These are phyloP conservation scores for Takifugu ocellatus DNA, from an alignment of 2,797 vertebrate genomes.

Conservation along the genomic window DNA sequence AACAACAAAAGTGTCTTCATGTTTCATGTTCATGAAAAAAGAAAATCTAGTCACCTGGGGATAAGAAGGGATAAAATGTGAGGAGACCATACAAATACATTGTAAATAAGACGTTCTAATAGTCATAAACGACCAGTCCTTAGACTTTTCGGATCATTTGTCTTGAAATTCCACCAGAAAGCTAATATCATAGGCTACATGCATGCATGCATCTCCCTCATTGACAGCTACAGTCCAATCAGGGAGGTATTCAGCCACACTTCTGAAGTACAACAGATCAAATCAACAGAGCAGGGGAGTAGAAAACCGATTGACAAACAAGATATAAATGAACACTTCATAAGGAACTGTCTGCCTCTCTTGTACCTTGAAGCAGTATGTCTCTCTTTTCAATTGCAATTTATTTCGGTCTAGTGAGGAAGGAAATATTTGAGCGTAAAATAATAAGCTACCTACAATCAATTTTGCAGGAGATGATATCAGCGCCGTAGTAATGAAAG, in stretches of 20 bases:
- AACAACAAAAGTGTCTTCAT: no score
- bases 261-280: slow-evolving; percentile 52
- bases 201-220: slow-evolving; percentile 12
- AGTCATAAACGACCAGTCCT: no score
- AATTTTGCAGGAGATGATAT: slow-evolving; percentile 57
- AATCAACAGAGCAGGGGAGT: slow-evolving; percentile 40
- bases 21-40: no score
- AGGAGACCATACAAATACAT: no score
- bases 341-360: slow-evolving; percentile 31
- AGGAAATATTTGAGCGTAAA: slow-evolving; percentile 53
- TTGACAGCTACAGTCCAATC: slow-evolving; percentile 29
- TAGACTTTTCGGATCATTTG: no score
- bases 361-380: slow-evolving; percentile 30
- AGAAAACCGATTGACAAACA: slow-evolving; percentile 53
- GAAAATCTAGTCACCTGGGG: no score
- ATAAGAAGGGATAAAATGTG: no score
- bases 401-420: slow-evolving; percentile 50
- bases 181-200: no score
- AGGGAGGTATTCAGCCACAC: slow-evolving; percentile 48
- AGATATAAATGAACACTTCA: slow-evolving; percentile 57
- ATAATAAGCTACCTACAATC: slow-evolving; percentile 58
- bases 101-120: no score
- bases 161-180: no score
- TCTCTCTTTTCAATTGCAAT: slow-evolving; percentile 59
- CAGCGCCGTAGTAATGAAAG: slow-evolving; percentile 61